Percentiles rank a stretch among this genome's conserved stretches.
These are phyloP conservation scores for Vesta saturnalis DNA, from an alignment of 2,888 invertebrate species.

Conservation along the genomic window DNA sequence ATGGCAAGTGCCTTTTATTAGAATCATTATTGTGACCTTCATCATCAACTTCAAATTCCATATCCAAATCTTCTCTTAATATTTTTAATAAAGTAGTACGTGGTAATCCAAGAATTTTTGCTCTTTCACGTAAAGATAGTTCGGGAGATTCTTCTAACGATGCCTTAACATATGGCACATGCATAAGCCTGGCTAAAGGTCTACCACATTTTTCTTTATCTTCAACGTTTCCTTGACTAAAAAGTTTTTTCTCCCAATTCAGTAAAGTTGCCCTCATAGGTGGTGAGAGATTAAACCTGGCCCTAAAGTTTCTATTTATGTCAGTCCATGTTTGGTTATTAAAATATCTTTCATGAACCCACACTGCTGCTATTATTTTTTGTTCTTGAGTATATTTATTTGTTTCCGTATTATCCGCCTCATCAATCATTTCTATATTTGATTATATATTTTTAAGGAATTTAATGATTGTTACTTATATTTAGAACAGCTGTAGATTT, in stretches of 20 bases:
- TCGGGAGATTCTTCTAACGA: slow-evolving; percentile 58
- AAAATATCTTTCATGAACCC: slow-evolving; percentile 63
- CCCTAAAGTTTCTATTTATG: slow-evolving; percentile 61
- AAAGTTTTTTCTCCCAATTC: slow-evolving; percentile 61
- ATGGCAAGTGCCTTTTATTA: slow-evolving; percentile 48
- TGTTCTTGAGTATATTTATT: slow-evolving; percentile 60
- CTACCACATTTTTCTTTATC: slow-evolving; percentile 62
- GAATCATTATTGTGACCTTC: slow-evolving; percentile 39
- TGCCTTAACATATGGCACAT: slow-evolving; percentile 58
- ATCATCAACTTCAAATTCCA: slow-evolving; percentile 52
- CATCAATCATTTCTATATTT: slow-evolving; percentile 36
- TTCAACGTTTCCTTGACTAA: slow-evolving; percentile 60
- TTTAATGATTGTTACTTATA: slow-evolving; percentile 25
- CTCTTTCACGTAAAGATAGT: slow-evolving; percentile 61
- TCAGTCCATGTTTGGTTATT: slow-evolving; percentile 57
- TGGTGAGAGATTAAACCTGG: slow-evolving; percentile 60
- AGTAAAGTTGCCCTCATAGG: slow-evolving; percentile 53
- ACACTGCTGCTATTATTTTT: slow-evolving; percentile 63
- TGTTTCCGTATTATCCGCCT: slow-evolving; percentile 36
- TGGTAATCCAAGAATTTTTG: slow-evolving; percentile 58
- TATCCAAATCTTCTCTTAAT: slow-evolving; percentile 56
- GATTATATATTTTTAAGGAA: slow-evolving; percentile 14
- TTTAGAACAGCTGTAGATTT: slow-evolving; percentile 50
- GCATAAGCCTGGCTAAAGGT: slow-evolving; percentile 54
- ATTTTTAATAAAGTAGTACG: slow-evolving; percentile 61